phyloP scores from a whole-genome alignment of 2,113 vertebrate genomes.

The Chlorodrepanis virens region DNA sequence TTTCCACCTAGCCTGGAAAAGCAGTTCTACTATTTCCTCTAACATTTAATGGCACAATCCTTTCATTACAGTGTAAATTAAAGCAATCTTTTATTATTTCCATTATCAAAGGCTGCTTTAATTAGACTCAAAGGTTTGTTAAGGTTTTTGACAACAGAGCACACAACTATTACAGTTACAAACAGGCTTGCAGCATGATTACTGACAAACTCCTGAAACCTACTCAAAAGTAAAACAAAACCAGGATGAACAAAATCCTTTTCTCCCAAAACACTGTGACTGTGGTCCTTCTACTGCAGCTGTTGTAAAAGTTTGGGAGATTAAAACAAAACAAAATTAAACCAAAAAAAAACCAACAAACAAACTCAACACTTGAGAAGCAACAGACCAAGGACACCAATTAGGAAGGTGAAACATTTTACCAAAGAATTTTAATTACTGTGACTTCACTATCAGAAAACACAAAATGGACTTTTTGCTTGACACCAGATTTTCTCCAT shows the following conservation, averaged over 20 bases:
- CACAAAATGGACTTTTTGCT: background rate
- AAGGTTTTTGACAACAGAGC: constrained; percentile 24
- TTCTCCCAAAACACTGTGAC: background rate
- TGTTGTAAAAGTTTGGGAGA: background rate
- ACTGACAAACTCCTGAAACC: background rate
- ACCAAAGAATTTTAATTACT: background rate
- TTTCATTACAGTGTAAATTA: constrained; percentile 48
- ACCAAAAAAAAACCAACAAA: background rate
- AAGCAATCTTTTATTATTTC: constrained; percentile 51
- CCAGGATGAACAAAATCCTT: background rate
- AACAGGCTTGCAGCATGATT: background rate
- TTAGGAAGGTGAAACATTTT: background rate
- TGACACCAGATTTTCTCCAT: background rate
- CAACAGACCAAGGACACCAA: background rate
- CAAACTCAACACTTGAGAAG: background rate
- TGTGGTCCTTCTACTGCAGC: background rate
- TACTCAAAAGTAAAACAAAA: background rate
- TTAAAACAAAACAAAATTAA: background rate
- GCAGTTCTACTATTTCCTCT: background rate
- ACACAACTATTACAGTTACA: background rate
- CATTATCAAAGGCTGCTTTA: constrained; percentile 49
- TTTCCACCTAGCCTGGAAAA: background rate
- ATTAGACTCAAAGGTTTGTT: constrained; percentile 26
- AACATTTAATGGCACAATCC: constrained; percentile 3
- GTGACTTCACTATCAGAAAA: background rate